A percentile compares a stretch with the other conserved stretches of the same genome.
These are phyloP conservation scores for Apostichopus californicus DNA, from an alignment of 35 echinoderm and acorn worm species.

Conservation along the genomic window DNA sequence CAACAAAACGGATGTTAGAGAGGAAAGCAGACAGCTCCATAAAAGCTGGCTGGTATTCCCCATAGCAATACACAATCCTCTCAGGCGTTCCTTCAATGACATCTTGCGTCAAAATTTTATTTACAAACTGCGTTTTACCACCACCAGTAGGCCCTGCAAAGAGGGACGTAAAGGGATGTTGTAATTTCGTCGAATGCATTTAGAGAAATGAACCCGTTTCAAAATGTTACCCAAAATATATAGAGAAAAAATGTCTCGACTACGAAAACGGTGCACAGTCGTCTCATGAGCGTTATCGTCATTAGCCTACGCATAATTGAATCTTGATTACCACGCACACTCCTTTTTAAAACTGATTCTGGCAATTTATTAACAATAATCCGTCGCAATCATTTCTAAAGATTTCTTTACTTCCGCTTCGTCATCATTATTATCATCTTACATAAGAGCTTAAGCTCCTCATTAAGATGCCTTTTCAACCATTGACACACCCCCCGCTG, in stretches of 20 bases:
- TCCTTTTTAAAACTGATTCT: neutral
- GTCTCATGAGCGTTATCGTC: too few relatives aligned
- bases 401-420: too few relatives aligned
- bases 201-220: neutral
- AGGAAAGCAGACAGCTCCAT: conserved; percentile 19
- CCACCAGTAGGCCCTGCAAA: conserved; percentile 52
- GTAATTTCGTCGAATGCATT: conserved; percentile 22
- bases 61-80: conserved; percentile 77
- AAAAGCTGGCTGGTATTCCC: conserved; percentile 51
- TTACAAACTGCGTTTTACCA: conserved; percentile 68
- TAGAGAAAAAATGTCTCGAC: too few relatives aligned
- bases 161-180: conserved; percentile 30
- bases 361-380: too few relatives aligned
- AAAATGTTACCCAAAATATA: neutral
- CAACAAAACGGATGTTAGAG: conserved; percentile 51
- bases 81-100: neutral
- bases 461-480: too few relatives aligned
- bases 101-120: conserved; percentile 7
- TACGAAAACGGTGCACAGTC: too few relatives aligned
- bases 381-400: too few relatives aligned
- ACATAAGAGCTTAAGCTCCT: too few relatives aligned
- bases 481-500: too few relatives aligned
- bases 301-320: too few relatives aligned
- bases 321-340: neutral
- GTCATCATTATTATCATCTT: too few relatives aligned